Percentiles rank a stretch among this genome's conserved stretches.
phyloP scores from a whole-genome alignment of 1,140 invertebrate genomes.

The Caenorhabditis tropicalis region DNA sequence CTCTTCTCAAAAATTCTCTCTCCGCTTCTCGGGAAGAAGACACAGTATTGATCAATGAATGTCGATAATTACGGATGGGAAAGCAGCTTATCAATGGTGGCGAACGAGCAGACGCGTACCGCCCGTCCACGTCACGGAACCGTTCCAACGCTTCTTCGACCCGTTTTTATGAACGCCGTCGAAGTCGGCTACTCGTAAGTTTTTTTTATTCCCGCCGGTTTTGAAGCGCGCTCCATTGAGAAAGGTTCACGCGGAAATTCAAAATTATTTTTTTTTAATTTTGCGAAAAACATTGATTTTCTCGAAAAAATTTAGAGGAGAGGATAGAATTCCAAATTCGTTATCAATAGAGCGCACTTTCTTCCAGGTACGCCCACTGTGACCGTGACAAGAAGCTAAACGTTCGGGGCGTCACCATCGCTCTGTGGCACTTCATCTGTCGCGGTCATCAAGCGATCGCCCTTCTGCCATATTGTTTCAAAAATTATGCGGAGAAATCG shows the following conservation, averaged over 20 bases:
- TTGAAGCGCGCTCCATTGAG: neutral
- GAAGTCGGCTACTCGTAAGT: slow-evolving; percentile 56
- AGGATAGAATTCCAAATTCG: too few relatives aligned
- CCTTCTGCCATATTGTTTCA: slow-evolving; percentile 57
- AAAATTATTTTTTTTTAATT: too few relatives aligned
- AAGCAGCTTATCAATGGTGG: slow-evolving; percentile 26
- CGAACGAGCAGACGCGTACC: slow-evolving; percentile 8
- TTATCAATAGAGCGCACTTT: neutral
- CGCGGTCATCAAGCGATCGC: slow-evolving; percentile 55
- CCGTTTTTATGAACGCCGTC: slow-evolving; percentile 57
- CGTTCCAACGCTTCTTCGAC: slow-evolving; percentile 32
- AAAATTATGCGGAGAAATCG: slow-evolving; percentile 55
- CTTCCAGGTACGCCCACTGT: slow-evolving; percentile 19
- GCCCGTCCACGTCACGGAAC: neutral
- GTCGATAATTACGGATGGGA: slow-evolving; percentile 39
- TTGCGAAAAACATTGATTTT: too few relatives aligned
- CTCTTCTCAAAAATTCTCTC: neutral
- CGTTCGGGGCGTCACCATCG: slow-evolving; percentile 53
- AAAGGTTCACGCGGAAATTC: too few relatives aligned
- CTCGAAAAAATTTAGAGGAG: too few relatives aligned
- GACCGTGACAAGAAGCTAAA: slow-evolving; percentile 50
- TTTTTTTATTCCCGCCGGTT: neutral
- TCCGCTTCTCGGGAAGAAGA: neutral
- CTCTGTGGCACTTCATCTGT: slow-evolving; percentile 57
- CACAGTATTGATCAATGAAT: slow-evolving; percentile 40